phyloP scores from a whole-genome alignment of 64 coral and sea anemone species.

The Catalaphyllia jardinei region DNA sequence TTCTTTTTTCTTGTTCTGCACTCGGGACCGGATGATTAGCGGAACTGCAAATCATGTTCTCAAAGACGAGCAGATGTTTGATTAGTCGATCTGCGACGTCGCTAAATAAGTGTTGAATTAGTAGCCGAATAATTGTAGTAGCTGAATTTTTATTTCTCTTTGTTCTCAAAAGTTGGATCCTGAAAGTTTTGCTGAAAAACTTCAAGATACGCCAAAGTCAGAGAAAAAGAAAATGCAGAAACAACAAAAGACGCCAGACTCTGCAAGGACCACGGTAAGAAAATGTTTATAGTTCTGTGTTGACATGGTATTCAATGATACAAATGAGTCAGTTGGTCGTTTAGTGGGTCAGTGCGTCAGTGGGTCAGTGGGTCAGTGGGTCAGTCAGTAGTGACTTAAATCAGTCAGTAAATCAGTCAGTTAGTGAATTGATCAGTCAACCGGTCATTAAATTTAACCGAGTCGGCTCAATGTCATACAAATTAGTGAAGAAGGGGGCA shows the following conservation, averaged over 20 bases:
- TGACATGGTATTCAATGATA: too few relatives aligned
- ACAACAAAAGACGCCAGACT: conserved; percentile 20
- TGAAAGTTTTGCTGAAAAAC: conserved; percentile 10
- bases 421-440: too few relatives aligned
- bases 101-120: too few relatives aligned
- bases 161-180: background rate
- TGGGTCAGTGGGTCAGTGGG: background rate
- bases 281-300: background rate
- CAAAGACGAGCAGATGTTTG: too few relatives aligned
- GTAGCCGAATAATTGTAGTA: background rate
- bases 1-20: too few relatives aligned
- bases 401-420: too few relatives aligned
- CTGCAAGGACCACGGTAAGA: background rate
- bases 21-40: too few relatives aligned
- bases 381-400: background rate
- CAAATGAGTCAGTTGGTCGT: background rate
- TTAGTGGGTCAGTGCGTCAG: background rate
- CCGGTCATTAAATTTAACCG: too few relatives aligned
- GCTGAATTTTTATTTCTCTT: background rate
- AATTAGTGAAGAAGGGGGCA: too few relatives aligned
- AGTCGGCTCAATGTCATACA: too few relatives aligned
- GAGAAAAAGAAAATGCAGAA: conserved; percentile 22
- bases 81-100: too few relatives aligned
- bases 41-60: too few relatives aligned
- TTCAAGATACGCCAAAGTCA: conserved; percentile 15